phyloP scores from a whole-genome alignment of 1,140 invertebrate genomes.

The Brachionus calyciflorus region DNA sequence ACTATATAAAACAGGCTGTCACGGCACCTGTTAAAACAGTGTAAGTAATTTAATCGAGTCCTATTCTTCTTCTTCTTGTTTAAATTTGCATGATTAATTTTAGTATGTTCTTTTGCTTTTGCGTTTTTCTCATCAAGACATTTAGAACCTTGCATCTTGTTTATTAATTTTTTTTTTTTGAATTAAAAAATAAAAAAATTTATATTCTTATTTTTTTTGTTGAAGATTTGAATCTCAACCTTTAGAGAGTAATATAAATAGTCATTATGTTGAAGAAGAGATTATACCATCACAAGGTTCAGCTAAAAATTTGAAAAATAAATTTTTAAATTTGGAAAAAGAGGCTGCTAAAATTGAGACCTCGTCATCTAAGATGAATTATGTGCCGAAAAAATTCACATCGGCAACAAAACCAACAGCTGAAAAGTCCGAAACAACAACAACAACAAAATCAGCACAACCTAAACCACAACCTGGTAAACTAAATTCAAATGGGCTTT shows the following conservation, averaged over 20 bases:
- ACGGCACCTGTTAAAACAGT: constrained; percentile 18
- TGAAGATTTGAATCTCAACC: constrained; percentile 45
- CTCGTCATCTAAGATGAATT: constrained; percentile 30
- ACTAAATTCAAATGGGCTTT: constrained; percentile 22
- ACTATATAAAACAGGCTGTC: not conserved
- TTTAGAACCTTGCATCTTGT: no score
- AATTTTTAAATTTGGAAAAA: constrained; percentile 38
- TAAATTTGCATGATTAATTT: not conserved
- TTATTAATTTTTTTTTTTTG: not conserved
- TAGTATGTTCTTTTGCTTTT: not conserved
- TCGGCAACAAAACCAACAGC: constrained; percentile 15
- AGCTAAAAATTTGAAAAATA: constrained; percentile 42
- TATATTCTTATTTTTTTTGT: not conserved
- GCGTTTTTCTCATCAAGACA: not conserved
- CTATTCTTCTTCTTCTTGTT: not conserved
- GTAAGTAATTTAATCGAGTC: constrained; percentile 10
- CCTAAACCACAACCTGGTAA: not conserved
- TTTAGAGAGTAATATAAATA: constrained; percentile 7
- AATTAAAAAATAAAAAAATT: not conserved
- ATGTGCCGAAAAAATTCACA: constrained; percentile 45
- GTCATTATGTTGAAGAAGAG: constrained; percentile 38
- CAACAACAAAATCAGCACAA: not conserved
- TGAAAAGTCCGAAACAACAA: not conserved
- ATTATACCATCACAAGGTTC: constrained; percentile 37
- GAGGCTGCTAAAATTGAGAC: constrained; percentile 45